phyloP scores from a whole-genome alignment of 1,140 invertebrate species.

The Pectinophora gossypiella region DNA sequence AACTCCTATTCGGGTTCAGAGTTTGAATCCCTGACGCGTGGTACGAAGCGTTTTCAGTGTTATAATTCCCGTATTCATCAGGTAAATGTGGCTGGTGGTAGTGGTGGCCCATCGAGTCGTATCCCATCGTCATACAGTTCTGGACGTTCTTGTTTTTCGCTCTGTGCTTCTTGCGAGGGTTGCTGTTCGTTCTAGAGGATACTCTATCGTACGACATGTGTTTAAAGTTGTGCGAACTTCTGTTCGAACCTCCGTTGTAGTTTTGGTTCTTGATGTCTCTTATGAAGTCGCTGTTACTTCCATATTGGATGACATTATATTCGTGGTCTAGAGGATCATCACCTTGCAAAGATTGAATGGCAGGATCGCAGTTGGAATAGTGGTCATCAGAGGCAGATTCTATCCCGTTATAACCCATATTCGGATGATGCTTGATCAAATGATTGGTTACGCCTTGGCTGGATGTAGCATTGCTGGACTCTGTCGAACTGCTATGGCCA shows the following conservation, averaged over 20 bases:
- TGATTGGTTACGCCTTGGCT: conserved; percentile 72
- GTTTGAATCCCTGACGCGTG: conserved; percentile 72
- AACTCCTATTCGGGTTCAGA: conserved; percentile 66
- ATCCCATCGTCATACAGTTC: conserved; percentile 72
- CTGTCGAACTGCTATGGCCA: conserved; percentile 71
- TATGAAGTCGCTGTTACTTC: conserved; percentile 69
- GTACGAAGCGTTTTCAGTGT: conserved; percentile 69
- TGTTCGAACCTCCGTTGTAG: conserved; percentile 62
- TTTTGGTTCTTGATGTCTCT: conserved; percentile 71
- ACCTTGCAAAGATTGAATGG: conserved; percentile 68
- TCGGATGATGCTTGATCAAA: conserved; percentile 71
- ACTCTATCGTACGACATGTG: conserved; percentile 72
- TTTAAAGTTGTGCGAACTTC: conserved; percentile 73
- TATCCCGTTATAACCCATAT: conserved; percentile 67
- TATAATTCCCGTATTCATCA: conserved; percentile 66
- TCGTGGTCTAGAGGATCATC: conserved; percentile 71
- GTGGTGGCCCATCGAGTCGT: conserved; percentile 65
- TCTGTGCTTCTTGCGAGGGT: conserved; percentile 69
- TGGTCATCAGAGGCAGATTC: conserved; percentile 72
- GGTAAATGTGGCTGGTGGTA: conserved; percentile 70
- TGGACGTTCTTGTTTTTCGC: conserved; percentile 68
- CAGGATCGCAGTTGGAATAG: conserved; percentile 73
- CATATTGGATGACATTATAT: conserved; percentile 74
- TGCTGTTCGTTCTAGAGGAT: conserved; percentile 71
- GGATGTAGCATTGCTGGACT: conserved; percentile 71